A percentile compares a stretch with the other conserved stretches of the same genome.
Evolutionary conservation across 1,140 invertebrate genomes (phyloP).

Genomic region (Eciton burchellii): DNA sequence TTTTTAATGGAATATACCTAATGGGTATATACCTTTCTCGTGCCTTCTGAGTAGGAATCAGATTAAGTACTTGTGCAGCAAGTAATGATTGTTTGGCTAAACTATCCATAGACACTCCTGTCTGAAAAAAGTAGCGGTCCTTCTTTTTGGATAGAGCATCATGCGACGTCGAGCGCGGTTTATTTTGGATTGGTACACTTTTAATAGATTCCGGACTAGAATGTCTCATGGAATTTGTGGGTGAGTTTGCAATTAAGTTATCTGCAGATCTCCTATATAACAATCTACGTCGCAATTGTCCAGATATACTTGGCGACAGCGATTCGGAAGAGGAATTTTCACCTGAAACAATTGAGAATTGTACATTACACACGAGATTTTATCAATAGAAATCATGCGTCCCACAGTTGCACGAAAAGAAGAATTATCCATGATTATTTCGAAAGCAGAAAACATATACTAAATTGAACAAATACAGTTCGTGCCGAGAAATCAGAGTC

Average conservation of each 20-base stretch:
- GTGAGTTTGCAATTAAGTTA: conserved; percentile 79
- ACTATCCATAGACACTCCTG: conserved; percentile 88
- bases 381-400: not conserved
- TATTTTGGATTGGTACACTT: conserved; percentile 81
- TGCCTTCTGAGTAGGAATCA: conserved; percentile 92
- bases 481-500: conserved; percentile 33
- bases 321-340: conserved; percentile 81
- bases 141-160: conserved; percentile 80
- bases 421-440: conserved; percentile 25
- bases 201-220: conserved; percentile 83
- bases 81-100: conserved; percentile 90
- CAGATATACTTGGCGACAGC: conserved; percentile 76
- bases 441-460: conserved; percentile 49
- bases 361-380: conserved; percentile 18
- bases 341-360: conserved; percentile 70
- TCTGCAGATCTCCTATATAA: conserved; percentile 80
- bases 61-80: conserved; percentile 91
- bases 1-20: conserved; percentile 85
- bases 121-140: conserved; percentile 73
- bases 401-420: not conserved
- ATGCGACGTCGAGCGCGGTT: conserved; percentile 81
- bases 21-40: conserved; percentile 88
- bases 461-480: conserved; percentile 39
- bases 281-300: conserved; percentile 75
- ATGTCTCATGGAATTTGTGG: conserved; percentile 79